Base-by-base conservation (phyloP, 92 coral and sea anemone species). In the Meandrina meandrites region DNA sequence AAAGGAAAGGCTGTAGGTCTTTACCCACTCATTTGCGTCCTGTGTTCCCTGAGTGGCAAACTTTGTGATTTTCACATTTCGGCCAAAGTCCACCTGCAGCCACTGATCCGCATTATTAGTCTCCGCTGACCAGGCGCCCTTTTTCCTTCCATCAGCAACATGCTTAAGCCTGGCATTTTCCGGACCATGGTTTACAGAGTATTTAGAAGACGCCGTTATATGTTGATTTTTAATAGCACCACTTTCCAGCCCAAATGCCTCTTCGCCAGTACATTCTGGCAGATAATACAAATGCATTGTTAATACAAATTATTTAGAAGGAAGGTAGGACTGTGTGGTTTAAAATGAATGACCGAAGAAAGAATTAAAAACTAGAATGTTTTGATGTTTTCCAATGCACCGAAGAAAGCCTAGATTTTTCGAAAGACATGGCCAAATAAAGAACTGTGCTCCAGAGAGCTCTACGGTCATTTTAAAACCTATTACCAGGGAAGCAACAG, bases 21-120 rank as follows among this genome's bases (percentile, higher is more conserved):
- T 71, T 11, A 71, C 76, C 76, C 76, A 71, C 22, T 71, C 24
- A 0, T 16, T 4, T 5, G 1, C 8, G 76, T 71, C 42, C 14
- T 71, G 37, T 11, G 47, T 30, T 31, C 76, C 76, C 4, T 71
- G 76, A 8, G 76, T 71, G 2, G 45, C 76, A 71, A 71, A 14
- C 76, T 71, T 71, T 71, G 76, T 71, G 42, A 71, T 32, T 36
- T 71, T 71, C 5, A 71, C 76, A 71, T 71, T 36, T 71, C 47
- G 47, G 18, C 28, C 42, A 8, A 71, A 35, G 10, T 71, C 76
- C 24, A 71, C 42, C 15, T 71, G 47, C 32, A 71, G 76, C 76
- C 76, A 71, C 22, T 71, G 76, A 11, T 71, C 15, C 9, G 4
- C 11, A 34, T 71, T 47, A 71, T 71, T 71, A 7, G 24, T 71